phyloP scores from a whole-genome alignment of 1,140 invertebrate genomes.

The Fopius arisanus region DNA sequence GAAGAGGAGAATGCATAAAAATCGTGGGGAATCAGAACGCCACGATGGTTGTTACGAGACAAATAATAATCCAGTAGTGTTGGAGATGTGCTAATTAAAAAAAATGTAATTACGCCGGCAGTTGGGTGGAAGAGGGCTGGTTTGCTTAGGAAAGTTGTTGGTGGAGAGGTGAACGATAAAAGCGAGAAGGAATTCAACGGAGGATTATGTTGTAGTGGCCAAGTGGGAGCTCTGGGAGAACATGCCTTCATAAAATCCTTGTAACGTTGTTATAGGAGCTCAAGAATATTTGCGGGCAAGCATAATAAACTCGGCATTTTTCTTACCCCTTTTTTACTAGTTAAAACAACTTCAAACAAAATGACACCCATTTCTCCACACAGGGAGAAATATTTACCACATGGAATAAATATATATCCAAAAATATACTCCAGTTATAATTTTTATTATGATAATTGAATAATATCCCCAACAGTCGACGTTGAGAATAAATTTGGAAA shows the following conservation, averaged over 20 bases:
- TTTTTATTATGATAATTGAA: too few species aligned
- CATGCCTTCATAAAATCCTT: constrained; percentile 33
- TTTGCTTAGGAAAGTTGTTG: constrained; percentile 9
- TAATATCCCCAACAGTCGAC: too few species aligned
- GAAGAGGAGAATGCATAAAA: not conserved
- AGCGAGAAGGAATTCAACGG: constrained; percentile 17
- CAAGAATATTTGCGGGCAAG: not conserved
- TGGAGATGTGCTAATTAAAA: constrained; percentile 21
- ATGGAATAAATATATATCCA: too few species aligned
- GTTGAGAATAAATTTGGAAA: too few species aligned
- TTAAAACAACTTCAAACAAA: too few species aligned
- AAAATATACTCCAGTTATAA: too few species aligned
- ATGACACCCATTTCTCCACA: too few species aligned
- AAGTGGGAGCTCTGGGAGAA: constrained; percentile 22
- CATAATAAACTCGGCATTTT: constrained; percentile 13
- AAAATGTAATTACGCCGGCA: constrained; percentile 33
- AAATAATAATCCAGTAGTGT: constrained; percentile 22
- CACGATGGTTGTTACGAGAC: constrained; percentile 25
- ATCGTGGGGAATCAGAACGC: constrained; percentile 1
- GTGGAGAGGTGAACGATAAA: constrained; percentile 6
- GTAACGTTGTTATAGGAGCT: constrained; percentile 32
- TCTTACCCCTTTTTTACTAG: not conserved
- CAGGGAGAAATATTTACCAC: too few species aligned
- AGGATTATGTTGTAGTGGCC: constrained; percentile 23
- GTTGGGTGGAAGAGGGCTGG: constrained; percentile 28